phyloP scores from a whole-genome alignment of 2,888 invertebrate genomes.

The Brachypterus glaber region DNA sequence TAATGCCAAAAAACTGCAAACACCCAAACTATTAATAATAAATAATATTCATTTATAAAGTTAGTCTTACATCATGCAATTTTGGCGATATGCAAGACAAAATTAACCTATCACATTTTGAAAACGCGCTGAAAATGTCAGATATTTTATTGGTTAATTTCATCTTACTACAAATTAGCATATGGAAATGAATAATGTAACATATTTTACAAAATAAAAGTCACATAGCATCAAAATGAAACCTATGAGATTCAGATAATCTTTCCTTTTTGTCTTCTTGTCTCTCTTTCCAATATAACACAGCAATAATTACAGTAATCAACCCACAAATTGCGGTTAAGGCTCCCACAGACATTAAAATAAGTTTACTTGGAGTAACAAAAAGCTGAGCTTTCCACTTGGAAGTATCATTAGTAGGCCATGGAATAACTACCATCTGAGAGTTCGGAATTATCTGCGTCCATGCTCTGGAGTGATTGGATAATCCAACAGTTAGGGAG shows the following conservation, averaged over 20 bases:
- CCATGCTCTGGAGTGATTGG: slow-evolving; percentile 65
- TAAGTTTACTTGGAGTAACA: slow-evolving; percentile 89
- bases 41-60: no score
- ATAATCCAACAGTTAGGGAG: slow-evolving; percentile 68
- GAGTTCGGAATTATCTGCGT: slow-evolving; percentile 95
- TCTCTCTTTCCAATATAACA: slow-evolving; percentile 84
- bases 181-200: no score
- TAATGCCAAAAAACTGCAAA: no score
- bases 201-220: slow-evolving; percentile 5
- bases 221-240: slow-evolving; percentile 82
- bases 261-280: slow-evolving; percentile 71
- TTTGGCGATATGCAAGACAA: no score
- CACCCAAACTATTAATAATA: no score
- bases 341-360: slow-evolving; percentile 83
- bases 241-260: slow-evolving; percentile 69
- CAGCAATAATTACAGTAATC: slow-evolving; percentile 74
- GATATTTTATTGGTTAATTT: no score
- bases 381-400: slow-evolving; percentile 88
- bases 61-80: no score
- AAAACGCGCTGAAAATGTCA: no score
- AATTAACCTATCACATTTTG: no score
- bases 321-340: slow-evolving; percentile 77
- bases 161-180: no score
- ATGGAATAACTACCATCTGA: slow-evolving; percentile 91
- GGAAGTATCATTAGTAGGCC: slow-evolving; percentile 63